Evolutionary conservation across 1,140 invertebrate genomes (phyloP), one percentile per base, ranked within the genome.

Genomic region (Papilio polyxenes): DNA sequence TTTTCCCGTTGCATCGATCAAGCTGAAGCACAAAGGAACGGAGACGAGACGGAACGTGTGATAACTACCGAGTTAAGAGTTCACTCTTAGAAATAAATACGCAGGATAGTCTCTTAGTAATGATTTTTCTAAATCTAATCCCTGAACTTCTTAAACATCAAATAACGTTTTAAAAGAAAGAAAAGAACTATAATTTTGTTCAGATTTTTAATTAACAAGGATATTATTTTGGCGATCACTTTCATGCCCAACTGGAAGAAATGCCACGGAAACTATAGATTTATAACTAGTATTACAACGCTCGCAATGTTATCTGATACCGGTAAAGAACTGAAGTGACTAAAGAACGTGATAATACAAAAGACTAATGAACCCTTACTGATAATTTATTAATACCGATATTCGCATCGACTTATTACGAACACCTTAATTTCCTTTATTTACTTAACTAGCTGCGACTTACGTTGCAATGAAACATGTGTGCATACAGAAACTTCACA

Each of bases 1-100:
- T 83, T 86, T 87, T 85, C 80, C 80, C 83, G 78, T 83, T 82
- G 65, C 80, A 53, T 65, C 56, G 77, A 85, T 74, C 15, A 15
- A 65, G 40, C 49, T 40, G 51, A 40, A 15, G 31, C 51, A 78
- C 76, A 78, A 78, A 37, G 76, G 37, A 59, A 59, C 51, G 31
- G 6, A 59, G 3, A 48, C 9, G 40, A 4, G 5, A 20, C 20
- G 76, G 6, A 59, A 23, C 76, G 20, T 56, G 20, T 56, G 72
- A 44, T 75, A 62, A 62, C 59, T 65, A 65, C 10, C 20, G 23
- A 53, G n/a, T n/a, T n/a, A n/a, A n/a, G n/a, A n/a, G 13, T 5
- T 0, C 5, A 53, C 51, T 17, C 15, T 13, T 31, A 31, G 23
- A 31, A 31, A 31, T 31, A 31, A 31, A 17, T 13, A 53, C 15